Base-by-base conservation (phyloP, 1,140 invertebrate genomes). In the Dinothrombium tinctorium region DNA sequence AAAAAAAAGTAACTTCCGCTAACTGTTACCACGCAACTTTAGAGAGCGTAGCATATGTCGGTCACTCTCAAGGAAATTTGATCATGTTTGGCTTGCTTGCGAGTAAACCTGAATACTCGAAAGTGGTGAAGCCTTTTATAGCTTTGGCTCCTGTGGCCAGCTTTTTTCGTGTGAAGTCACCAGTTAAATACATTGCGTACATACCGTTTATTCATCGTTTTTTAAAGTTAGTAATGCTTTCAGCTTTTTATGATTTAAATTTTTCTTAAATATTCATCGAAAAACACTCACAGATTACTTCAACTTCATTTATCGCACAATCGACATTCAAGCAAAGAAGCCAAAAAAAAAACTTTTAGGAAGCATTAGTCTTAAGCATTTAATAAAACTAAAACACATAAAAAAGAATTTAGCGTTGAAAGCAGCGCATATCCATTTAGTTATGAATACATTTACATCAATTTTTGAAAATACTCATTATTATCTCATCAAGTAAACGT, bases 111-210 rank as follows among this genome's bases (percentile, higher is more conserved):
- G 62, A 72, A 36, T 75, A 74, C 46, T 69, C 71, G 46, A 50
- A 64, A 11, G 73, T 72, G 40, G 46, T 62, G 7, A 54, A 52
- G 45, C 43, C 50, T 4, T 58, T 60, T 42, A 63, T 72, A 39
- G 71, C 70, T 0, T 56, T 87, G 29, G 80, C 74, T 1, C n/a
- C n/a, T n/a, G n/a, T n/a, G n/a, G n/a, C 82, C 81, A 2, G 68
- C 79, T 0, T 72, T 32, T 4, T 32, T 32, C 12, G 12, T 32
- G n/a, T 12, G 29, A 7, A 5, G 29, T 7, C 17, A 4, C 17
- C 12, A 32, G 5, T 12, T 12, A 32, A 32, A 4, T 7, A 14
- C n/a, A 4, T 4, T 32, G 17, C 4, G 12, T n/a, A n/a, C n/a
- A n/a, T n/a, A n/a, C n/a, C n/a, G n/a, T n/a, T n/a, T n/a, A n/a